A percentile compares a stretch with the other conserved stretches of the same genome.
phyloP scores from a whole-genome alignment of 1,140 invertebrate genomes.

The Paralvinella palmiformis region DNA sequence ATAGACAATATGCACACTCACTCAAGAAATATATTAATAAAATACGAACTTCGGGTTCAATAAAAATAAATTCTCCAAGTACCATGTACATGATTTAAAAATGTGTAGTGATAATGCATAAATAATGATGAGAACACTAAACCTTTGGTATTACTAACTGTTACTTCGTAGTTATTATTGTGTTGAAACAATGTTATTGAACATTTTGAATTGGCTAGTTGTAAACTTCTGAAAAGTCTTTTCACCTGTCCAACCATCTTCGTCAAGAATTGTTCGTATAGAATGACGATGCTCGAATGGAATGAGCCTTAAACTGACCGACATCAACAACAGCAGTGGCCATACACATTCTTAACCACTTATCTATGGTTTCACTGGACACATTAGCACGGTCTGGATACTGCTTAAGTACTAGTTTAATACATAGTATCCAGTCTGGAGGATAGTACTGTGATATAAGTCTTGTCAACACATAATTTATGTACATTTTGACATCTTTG shows the following conservation, averaged over 20 bases:
- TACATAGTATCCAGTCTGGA: slow-evolving; percentile 8
- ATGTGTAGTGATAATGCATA: too few relatives aligned
- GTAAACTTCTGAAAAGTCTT: too few relatives aligned
- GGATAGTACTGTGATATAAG: neutral
- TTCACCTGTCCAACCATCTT: neutral
- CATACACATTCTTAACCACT: neutral
- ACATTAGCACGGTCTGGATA: slow-evolving; percentile 1
- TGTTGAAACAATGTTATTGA: too few relatives aligned
- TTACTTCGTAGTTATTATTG: too few relatives aligned
- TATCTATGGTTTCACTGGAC: slow-evolving; percentile 6
- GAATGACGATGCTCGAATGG: neutral
- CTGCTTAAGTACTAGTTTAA: neutral
- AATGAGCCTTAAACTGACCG: neutral
- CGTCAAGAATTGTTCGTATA: neutral
- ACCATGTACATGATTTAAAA: too few relatives aligned
- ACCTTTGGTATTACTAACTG: too few relatives aligned
- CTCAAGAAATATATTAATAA: too few relatives aligned
- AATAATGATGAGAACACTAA: too few relatives aligned
- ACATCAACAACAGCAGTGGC: slow-evolving; percentile 2
- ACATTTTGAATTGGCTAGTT: too few relatives aligned
- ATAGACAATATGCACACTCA: too few relatives aligned
- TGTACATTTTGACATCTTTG: neutral
- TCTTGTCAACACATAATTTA: neutral
- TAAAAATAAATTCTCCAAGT: too few relatives aligned
- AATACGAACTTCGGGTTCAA: too few relatives aligned